Evolutionary conservation across 2,113 vertebrate genomes (phyloP).

Genomic region (Chaetodon trifascialis): DNA sequence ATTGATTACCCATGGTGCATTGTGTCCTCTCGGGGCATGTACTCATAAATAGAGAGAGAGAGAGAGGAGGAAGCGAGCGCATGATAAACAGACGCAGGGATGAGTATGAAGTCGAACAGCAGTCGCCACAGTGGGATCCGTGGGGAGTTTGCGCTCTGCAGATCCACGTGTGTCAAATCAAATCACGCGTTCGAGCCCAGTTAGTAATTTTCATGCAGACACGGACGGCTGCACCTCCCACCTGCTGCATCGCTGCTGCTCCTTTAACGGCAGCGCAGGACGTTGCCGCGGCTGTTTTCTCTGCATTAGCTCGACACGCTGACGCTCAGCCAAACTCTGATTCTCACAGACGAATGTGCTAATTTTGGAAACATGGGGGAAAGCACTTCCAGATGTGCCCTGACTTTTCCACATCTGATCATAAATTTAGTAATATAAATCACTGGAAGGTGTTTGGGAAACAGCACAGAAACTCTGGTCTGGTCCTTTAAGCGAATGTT

Average conservation of each 20-base stretch:
- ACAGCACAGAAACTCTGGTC: neutral
- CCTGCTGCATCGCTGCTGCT: neutral
- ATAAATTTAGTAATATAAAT: neutral
- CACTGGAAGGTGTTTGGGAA: neutral
- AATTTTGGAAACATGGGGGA: neutral
- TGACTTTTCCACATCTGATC: neutral
- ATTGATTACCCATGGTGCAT: conserved; percentile 54
- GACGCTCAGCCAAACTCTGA: neutral
- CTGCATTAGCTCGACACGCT: neutral
- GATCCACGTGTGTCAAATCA: conserved; percentile 1
- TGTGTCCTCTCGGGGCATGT: conserved; percentile 35
- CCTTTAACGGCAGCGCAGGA: neutral
- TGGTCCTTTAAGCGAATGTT: neutral
- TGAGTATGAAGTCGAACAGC: neutral
- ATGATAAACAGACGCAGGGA: conserved; percentile 2
- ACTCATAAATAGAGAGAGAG: conserved; percentile 33
- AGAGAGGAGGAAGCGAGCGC: neutral
- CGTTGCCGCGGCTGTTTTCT: neutral
- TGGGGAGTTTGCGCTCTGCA: neutral
- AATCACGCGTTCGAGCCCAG: neutral
- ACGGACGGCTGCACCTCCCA: neutral
- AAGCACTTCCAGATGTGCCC: neutral
- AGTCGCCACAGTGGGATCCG: neutral
- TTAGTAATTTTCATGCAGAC: conserved; percentile 6
- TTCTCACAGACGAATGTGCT: neutral